These are phyloP conservation scores for Nematolebias whitei DNA, from an alignment of 2,113 vertebrate species.

Conservation along the genomic window DNA sequence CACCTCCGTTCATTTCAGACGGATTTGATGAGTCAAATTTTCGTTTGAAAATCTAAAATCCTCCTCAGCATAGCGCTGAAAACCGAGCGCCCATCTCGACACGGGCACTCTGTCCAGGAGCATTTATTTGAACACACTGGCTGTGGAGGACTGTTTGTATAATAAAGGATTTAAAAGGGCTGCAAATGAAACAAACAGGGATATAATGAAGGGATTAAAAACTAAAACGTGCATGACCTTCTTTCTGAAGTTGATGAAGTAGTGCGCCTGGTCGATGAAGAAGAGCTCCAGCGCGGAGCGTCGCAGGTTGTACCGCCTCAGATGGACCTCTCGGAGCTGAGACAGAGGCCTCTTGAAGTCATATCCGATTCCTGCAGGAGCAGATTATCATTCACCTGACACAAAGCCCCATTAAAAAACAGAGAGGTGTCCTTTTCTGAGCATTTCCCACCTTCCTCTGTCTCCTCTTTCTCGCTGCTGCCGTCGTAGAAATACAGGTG, in stretches of 20 bases:
- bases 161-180: too few species aligned
- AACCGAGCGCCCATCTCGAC: too few species aligned
- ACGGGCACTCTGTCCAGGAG: too few species aligned
- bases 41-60: too few species aligned
- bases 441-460: constrained; percentile 86
- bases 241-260: constrained; percentile 96
- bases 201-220: background rate
- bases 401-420: background rate
- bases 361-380: constrained; percentile 86
- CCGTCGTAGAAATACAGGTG: constrained; percentile 95
- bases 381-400: constrained; percentile 8
- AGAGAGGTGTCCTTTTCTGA: background rate
- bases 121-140: too few species aligned
- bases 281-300: constrained; percentile 95
- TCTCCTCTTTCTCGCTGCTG: constrained; percentile 92
- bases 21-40: too few species aligned
- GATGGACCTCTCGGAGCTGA: constrained; percentile 93
- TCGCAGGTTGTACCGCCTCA: constrained; percentile 96
- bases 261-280: constrained; percentile 97
- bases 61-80: too few species aligned
- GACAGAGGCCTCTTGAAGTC: constrained; percentile 93
- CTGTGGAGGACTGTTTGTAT: too few species aligned
- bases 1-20: too few species aligned
- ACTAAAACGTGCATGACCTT: constrained; percentile 74
- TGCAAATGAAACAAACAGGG: background rate